These are phyloP conservation scores for Lepidothrix coronata DNA, from an alignment of 2,113 vertebrate species.

Conservation along the genomic window DNA sequence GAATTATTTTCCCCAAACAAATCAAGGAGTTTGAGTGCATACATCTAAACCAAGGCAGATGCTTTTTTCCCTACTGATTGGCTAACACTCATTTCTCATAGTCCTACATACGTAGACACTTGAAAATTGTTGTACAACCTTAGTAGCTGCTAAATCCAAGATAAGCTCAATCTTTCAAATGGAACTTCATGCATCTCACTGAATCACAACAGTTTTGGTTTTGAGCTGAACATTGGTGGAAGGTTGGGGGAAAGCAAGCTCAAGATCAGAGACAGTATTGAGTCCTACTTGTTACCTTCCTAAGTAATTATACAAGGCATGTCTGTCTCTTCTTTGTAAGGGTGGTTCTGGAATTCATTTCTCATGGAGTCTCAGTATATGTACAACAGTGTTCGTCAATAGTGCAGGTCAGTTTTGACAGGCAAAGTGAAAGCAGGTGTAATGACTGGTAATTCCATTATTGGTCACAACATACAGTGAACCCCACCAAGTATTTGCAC, in stretches of 20 bases:
- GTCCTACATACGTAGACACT: neutral
- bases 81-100: neutral
- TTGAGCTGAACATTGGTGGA: neutral
- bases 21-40: neutral
- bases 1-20: neutral
- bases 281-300: neutral
- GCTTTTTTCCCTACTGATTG: neutral
- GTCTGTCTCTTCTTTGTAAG: neutral
- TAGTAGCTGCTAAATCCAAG: neutral
- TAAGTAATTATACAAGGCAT: neutral
- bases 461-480: neutral
- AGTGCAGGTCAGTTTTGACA: neutral
- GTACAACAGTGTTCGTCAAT: neutral
- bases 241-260: neutral
- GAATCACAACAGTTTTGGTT: neutral
- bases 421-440: neutral
- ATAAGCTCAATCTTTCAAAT: neutral
- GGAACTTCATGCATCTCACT: neutral
- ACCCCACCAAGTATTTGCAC: neutral
- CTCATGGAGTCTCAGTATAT: neutral
- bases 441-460: neutral
- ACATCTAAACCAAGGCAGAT: neutral
- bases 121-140: neutral
- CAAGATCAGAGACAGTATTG: neutral
- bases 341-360: neutral